Base-by-base conservation (phyloP, 2,113 vertebrate species). In the Burhinus bistriatus region DNA sequence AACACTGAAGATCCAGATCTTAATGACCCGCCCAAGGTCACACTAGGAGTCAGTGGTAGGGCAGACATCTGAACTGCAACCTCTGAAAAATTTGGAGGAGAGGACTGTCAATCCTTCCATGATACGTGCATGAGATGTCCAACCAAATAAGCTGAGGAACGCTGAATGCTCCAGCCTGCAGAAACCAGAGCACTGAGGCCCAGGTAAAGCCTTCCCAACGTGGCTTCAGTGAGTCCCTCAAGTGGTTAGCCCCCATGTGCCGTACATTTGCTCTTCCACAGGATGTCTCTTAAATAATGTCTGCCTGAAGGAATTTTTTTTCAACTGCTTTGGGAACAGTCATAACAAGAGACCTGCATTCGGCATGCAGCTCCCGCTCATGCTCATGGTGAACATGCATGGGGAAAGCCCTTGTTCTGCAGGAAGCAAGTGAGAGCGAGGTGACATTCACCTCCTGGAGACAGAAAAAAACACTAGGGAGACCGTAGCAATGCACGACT, bases 171-270 rank as follows among this genome's bases (percentile, higher is more conserved):
- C 40, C 81, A 84, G 44, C 9, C 38, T 81, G 29, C 49, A 83
- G 62, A 26, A 68, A 59, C 12, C n/a, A 65, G 38, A 72, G 40
- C 34, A 55, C 12, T 22, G 36, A 87, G 25, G 36, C 8, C 38
- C 59, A 40, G 45, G 32, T 5, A 52, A 80, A 75, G 14, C 64
- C 55, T 59, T 61, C 64, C 58, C 54, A 57, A 92, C 29, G 44
- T 7, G 14, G 6, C 9, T 40, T 47, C 44, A 23, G 47, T 12
- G 71, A n/a, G 15, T 25, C 25, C 42, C n/a, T 87, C 7, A 8
- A 1, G 2, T 7, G 4, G 9, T 32, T 17, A 42, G 14, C 21
- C 7, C 69, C 30, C 1, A 2, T 23, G 34, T 5, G 22, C 54
- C 65, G 17, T 4, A 4, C 51, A 5, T 73, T 40, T n/a, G 38